phyloP scores from a whole-genome alignment of 2,888 invertebrate genomes.

The Ennomos quercinarius region DNA sequence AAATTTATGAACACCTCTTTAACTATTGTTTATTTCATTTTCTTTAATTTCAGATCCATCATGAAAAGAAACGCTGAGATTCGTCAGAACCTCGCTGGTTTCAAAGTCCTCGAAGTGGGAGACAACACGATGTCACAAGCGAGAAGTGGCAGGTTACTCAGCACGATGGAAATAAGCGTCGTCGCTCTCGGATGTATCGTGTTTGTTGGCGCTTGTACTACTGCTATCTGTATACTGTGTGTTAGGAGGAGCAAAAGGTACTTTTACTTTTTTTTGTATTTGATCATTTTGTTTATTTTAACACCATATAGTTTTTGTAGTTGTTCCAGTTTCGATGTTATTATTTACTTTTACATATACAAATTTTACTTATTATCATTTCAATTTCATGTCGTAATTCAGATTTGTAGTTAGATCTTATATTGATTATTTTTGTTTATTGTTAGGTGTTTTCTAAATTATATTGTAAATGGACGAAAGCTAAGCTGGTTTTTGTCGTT shows the following conservation, averaged over 20 bases:
- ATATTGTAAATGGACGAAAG: conserved; percentile 1
- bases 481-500: conserved; percentile 58
- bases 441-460: no score
- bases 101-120: conserved; percentile 88
- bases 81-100: conserved; percentile 87
- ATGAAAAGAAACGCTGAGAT: conserved; percentile 86
- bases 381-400: no score
- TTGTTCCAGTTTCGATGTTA: no score
- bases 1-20: not conserved
- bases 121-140: conserved; percentile 73
- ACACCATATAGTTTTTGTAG: no score
- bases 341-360: no score
- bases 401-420: no score
- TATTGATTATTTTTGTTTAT: no score
- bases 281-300: no score
- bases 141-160: conserved; percentile 72
- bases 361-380: no score
- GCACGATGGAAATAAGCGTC: conserved; percentile 92
- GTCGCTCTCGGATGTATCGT: conserved; percentile 93
- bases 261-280: not conserved
- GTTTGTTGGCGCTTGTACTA: conserved; percentile 91
- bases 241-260: conserved; percentile 87
- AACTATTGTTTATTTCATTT: not conserved
- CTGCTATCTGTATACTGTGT: conserved; percentile 92
- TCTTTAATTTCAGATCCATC: conserved; percentile 82